Evolutionary conservation across 2,888 invertebrate species (phyloP).

Genomic region (Trichopoda pennipes): DNA sequence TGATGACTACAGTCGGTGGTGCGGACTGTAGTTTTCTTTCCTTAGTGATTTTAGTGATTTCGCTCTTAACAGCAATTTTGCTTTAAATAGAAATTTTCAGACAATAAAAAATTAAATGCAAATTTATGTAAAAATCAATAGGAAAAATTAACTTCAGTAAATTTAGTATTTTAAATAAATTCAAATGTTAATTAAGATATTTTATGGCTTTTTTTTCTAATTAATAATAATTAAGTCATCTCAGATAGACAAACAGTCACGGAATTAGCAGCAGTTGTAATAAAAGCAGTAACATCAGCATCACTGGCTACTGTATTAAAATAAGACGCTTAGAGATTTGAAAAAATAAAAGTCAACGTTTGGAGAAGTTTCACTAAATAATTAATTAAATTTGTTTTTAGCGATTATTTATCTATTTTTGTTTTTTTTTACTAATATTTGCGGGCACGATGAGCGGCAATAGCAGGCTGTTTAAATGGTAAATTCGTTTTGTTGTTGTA

Average conservation of each 20-base stretch:
- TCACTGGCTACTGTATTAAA: slow-evolving; percentile 61
- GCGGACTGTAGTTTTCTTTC: too few species aligned
- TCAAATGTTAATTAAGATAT: slow-evolving; percentile 67
- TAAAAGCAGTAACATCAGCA: slow-evolving; percentile 33
- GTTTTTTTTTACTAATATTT: not conserved
- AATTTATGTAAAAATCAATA: slow-evolving; percentile 65
- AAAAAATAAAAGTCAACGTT: slow-evolving; percentile 22
- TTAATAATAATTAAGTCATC: slow-evolving; percentile 67
- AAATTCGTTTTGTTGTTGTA: not conserved
- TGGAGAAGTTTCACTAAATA: slow-evolving; percentile 32
- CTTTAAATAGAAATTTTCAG: slow-evolving; percentile 35
- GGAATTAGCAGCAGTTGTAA: slow-evolving; percentile 18
- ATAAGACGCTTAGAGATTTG: slow-evolving; percentile 35
- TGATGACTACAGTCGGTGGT: too few species aligned
- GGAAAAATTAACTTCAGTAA: slow-evolving; percentile 24
- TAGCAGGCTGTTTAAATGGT: too few species aligned
- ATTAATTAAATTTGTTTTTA: slow-evolving; percentile 64
- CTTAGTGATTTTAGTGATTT: slow-evolving; percentile 12
- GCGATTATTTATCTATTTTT: slow-evolving; percentile 26
- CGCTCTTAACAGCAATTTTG: not conserved
- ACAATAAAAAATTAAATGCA: slow-evolving; percentile 61
- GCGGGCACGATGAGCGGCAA: slow-evolving; percentile 7
- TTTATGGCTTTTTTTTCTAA: slow-evolving; percentile 50
- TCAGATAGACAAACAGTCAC: slow-evolving; percentile 44
- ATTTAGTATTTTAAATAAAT: slow-evolving; percentile 66